These are phyloP conservation scores for Stegodyphus mimosarum DNA, from an alignment of 1,140 invertebrate species.

Conservation along the genomic window DNA sequence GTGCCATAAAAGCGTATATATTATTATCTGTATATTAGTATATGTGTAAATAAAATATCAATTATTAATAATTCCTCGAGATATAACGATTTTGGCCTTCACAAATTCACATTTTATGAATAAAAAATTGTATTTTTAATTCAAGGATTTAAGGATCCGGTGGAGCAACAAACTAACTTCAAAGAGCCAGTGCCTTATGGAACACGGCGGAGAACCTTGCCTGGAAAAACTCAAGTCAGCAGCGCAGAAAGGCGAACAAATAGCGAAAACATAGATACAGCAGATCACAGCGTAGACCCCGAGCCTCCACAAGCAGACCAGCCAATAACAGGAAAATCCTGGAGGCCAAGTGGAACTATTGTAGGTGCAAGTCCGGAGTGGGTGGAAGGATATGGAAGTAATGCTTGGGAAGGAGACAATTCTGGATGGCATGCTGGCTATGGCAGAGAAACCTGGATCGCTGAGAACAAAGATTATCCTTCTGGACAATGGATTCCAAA, in stretches of 20 bases:
- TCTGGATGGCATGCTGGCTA: conserved; percentile 14
- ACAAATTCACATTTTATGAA: no score
- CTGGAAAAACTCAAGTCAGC: background rate
- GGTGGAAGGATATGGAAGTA: conserved; percentile 30
- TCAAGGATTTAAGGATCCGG: background rate
- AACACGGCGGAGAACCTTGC: background rate
- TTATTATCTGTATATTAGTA: no score
- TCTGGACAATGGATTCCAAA: conserved; percentile 39
- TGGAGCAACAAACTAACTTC: background rate
- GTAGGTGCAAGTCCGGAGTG: conserved; percentile 6
- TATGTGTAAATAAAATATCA: no score
- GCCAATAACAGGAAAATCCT: conserved; percentile 8
- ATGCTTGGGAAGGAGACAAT: conserved; percentile 46
- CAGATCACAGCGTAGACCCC: background rate
- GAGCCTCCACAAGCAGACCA: conserved; percentile 10
- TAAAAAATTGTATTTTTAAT: no score
- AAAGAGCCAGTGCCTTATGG: conserved; percentile 2
- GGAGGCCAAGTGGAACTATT: background rate
- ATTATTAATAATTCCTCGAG: no score
- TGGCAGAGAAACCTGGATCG: conserved; percentile 38
- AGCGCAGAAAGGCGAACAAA: conserved; percentile 6
- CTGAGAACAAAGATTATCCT: conserved; percentile 30
- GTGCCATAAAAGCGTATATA: no score
- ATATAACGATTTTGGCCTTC: no score
- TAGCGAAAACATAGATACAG: background rate